Conservation (phyloP, 2,113 vertebrate genomes). For the Percina caprodes region DNA sequence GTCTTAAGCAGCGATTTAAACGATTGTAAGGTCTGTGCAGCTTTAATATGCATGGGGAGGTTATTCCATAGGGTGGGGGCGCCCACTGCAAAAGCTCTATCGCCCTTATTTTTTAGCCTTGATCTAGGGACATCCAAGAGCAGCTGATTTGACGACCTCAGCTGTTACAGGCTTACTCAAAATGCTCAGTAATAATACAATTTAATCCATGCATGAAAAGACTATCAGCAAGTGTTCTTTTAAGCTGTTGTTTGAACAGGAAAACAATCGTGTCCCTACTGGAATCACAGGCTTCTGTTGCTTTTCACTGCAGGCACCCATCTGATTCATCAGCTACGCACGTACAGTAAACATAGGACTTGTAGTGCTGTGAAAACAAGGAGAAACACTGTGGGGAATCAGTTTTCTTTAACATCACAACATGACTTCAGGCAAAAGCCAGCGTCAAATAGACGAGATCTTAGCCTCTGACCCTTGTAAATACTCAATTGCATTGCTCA, state of each 20-base stretch:
- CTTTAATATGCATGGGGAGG: no score
- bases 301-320: not conserved
- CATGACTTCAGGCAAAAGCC: not conserved
- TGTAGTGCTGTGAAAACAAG: slow-evolving; percentile 8
- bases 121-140: no score
- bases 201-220: not conserved
- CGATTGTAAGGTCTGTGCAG: no score
- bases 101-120: no score
- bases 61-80: no score
- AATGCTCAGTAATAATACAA: not conserved
- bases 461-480: not conserved
- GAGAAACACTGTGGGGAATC: not conserved
- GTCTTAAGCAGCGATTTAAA: no score
- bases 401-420: slow-evolving; percentile 9
- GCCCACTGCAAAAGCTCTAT: no score
- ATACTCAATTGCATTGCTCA: not conserved
- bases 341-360: not conserved
- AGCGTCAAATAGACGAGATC: not conserved
- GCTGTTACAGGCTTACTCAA: not conserved
- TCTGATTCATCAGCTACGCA: not conserved
- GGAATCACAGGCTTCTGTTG: not conserved
- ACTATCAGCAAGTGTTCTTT: not conserved
- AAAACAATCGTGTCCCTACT: not conserved
- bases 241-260: not conserved
- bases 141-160: no score